phyloP scores from a whole-genome alignment of 2,888 invertebrate species.

The Horisme vitalbata region DNA sequence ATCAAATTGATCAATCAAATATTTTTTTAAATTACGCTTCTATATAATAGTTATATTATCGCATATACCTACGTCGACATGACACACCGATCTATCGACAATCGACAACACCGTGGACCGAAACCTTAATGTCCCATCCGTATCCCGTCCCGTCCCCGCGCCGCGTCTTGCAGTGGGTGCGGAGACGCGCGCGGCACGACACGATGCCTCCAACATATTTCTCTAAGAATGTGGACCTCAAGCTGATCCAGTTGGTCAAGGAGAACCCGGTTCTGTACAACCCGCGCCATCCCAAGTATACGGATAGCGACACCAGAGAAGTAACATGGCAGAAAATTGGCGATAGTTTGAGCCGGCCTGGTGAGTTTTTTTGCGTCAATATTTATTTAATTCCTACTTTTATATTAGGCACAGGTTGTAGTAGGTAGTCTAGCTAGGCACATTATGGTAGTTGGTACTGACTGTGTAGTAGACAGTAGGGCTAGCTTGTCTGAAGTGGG shows the following conservation, averaged over 20 bases:
- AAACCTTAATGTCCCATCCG: constrained; percentile 21
- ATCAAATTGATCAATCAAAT: too few species aligned
- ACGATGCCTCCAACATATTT: constrained; percentile 61
- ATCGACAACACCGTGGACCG: constrained; percentile 8
- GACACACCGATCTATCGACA: neutral
- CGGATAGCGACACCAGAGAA: constrained; percentile 62
- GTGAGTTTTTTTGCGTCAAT: constrained; percentile 58
- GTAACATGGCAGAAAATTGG: constrained; percentile 73
- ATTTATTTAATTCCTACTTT: too few species aligned
- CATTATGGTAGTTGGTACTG: too few species aligned
- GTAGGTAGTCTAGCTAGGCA: too few species aligned
- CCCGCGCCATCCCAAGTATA: constrained; percentile 57
- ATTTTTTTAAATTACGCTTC: too few species aligned
- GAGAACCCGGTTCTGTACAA: constrained; percentile 63
- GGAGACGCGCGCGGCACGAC: constrained; percentile 24
- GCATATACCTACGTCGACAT: too few species aligned
- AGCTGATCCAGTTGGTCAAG: constrained; percentile 58
- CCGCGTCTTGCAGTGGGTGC: constrained; percentile 31
- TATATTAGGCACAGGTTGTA: too few species aligned
- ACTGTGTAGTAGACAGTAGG: too few species aligned
- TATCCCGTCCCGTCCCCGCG: constrained; percentile 33
- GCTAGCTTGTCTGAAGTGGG: too few species aligned
- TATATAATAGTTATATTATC: too few species aligned
- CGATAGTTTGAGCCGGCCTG: constrained; percentile 58
- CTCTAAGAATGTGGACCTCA: constrained; percentile 57